Evolutionary conservation across 2,888 invertebrate species (phyloP).

Genomic region (Sclerodermus sp.): DNA sequence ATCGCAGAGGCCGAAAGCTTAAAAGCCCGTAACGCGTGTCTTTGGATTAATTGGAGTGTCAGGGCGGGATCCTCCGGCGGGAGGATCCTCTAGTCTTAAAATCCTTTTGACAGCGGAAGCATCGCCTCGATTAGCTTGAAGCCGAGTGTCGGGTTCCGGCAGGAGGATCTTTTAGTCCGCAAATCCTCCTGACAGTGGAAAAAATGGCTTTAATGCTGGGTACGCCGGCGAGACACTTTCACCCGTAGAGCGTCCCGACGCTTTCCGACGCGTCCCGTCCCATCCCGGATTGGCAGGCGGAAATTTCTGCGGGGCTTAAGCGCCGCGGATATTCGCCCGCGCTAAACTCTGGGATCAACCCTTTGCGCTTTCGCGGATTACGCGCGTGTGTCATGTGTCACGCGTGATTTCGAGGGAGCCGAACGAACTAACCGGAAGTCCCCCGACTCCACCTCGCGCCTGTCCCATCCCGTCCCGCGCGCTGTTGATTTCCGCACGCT

Average conservation of each 20-base stretch:
- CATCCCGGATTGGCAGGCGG: conserved; percentile 35
- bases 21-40: too few relatives aligned
- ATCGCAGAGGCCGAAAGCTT: too few relatives aligned
- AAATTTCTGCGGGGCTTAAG: conserved; percentile 34
- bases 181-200: too few relatives aligned
- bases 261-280: conserved; percentile 5
- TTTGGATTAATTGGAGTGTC: too few relatives aligned
- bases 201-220: too few relatives aligned
- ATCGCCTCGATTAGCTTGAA: too few relatives aligned
- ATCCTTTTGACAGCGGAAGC: conserved; percentile 19
- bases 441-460: too few relatives aligned
- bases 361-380: conserved; percentile 54
- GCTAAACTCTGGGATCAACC: conserved; percentile 54
- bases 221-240: too few relatives aligned
- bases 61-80: too few relatives aligned
- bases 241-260: too few relatives aligned
- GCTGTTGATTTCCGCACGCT: conserved; percentile 20
- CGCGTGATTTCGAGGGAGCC: conserved; percentile 35
- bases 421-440: background rate
- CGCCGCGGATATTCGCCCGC: conserved; percentile 22
- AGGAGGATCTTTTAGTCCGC: too few relatives aligned
- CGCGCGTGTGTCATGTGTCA: conserved; percentile 47
- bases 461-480: conserved; percentile 12
- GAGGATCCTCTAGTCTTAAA: background rate
- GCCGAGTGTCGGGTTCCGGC: too few relatives aligned